phyloP scores from a whole-genome alignment of 2,113 vertebrate species.

The Salvelinus namaycush region DNA sequence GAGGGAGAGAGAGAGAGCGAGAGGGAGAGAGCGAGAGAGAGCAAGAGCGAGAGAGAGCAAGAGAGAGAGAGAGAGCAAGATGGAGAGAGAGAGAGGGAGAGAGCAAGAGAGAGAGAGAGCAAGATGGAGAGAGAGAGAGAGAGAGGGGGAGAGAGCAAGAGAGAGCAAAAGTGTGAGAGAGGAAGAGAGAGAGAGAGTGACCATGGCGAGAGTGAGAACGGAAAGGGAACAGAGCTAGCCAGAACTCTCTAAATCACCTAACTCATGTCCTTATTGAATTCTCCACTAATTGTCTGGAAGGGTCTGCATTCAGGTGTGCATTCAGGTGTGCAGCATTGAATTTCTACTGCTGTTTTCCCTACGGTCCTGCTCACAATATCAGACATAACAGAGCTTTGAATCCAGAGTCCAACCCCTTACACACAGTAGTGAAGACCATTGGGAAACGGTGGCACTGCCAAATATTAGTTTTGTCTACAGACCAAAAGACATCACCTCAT shows the following conservation, averaged over 20 bases:
- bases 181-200: too few relatives aligned
- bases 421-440: constrained; percentile 65
- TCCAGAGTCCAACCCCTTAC: constrained; percentile 57
- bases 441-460: background rate
- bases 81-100: fast-evolving
- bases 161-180: too few relatives aligned
- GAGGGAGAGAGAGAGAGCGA: background rate
- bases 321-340: constrained; percentile 53
- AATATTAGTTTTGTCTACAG: too few relatives aligned
- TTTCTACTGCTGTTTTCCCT: constrained; percentile 55
- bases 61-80: fast-evolving
- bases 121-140: too few relatives aligned
- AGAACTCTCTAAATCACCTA: constrained; percentile 19
- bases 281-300: constrained; percentile 26
- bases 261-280: constrained; percentile 10
- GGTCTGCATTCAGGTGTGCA: constrained; percentile 26
- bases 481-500: too few relatives aligned
- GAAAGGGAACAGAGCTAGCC: too few relatives aligned
- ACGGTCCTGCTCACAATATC: background rate
- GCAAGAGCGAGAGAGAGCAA: fast-evolving
- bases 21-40: fast-evolving
- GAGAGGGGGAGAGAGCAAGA: too few relatives aligned
- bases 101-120: too few relatives aligned
- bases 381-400: constrained; percentile 49
- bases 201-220: too few relatives aligned